A percentile compares a stretch with the other conserved stretches of the same genome.
These are phyloP conservation scores for Anser cygnoides DNA, from an alignment of 2,113 vertebrate species.

Conservation along the genomic window DNA sequence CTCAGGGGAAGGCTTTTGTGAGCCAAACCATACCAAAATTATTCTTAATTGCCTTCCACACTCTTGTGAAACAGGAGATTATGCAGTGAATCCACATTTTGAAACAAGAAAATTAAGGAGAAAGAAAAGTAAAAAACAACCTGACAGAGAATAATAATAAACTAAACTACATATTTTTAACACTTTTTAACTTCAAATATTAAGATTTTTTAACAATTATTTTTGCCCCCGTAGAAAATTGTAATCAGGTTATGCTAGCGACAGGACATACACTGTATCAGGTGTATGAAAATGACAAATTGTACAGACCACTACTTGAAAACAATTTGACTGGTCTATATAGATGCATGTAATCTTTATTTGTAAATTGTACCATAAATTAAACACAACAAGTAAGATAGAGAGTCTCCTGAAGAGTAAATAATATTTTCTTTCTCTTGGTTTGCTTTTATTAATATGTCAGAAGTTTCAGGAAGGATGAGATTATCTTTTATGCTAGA, in stretches of 20 bases:
- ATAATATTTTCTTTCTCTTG: conserved; percentile 1
- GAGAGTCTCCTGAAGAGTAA: background rate
- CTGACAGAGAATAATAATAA: conserved; percentile 11
- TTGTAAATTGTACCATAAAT: background rate
- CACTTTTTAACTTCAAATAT: background rate
- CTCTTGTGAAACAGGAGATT: conserved; percentile 57
- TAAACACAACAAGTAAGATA: background rate
- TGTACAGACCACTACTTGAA: background rate
- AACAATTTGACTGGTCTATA: background rate
- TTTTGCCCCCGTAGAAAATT: background rate
- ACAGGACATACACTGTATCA: background rate
- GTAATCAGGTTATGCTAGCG: background rate
- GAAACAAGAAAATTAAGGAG: conserved; percentile 2
- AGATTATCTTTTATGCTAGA: conserved; percentile 28
- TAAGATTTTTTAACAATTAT: background rate
- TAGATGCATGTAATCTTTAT: background rate
- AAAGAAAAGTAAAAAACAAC: background rate
- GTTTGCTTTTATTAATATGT: conserved; percentile 27
- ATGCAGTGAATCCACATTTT: conserved; percentile 6
- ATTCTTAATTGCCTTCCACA: conserved; percentile 57
- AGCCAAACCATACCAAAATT: conserved; percentile 50
- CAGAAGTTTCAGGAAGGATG: conserved; percentile 11
- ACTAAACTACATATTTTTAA: background rate
- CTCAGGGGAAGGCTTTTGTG: conserved; percentile 49
- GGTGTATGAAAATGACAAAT: background rate